Conservation (phyloP, 30 jellyfish, hydroid and myxozoan species). For the Turritopsis rubra region DNA sequence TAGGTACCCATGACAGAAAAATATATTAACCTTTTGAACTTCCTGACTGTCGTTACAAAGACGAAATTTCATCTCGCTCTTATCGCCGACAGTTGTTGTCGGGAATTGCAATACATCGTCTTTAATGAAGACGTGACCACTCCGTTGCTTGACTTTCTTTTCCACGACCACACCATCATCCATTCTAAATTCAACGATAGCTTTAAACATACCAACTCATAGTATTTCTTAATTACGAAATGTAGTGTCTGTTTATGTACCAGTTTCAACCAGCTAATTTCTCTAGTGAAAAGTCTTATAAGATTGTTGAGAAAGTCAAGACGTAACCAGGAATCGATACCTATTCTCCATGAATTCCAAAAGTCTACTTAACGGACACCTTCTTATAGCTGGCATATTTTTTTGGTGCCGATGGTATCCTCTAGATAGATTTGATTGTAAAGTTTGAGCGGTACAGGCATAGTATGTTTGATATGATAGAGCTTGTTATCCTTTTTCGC, state of each 20-base stretch:
- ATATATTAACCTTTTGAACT: slow-evolving; percentile 48
- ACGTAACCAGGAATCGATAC: too few species aligned
- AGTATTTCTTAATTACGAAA: background rate
- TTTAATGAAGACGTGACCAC: slow-evolving; percentile 46
- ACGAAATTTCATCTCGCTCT: slow-evolving; percentile 53
- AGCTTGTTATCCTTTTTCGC: background rate
- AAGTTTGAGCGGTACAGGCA: too few species aligned
- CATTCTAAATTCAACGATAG: background rate
- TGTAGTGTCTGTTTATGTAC: background rate
- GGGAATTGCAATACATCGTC: slow-evolving; percentile 54
- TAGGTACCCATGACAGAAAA: background rate
- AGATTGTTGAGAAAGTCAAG: too few species aligned
- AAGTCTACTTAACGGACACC: too few species aligned
- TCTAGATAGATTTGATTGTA: too few species aligned
- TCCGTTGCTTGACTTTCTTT: background rate
- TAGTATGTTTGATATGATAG: background rate
- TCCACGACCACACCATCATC: background rate
- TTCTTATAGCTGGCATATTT: too few species aligned
- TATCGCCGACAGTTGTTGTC: slow-evolving; percentile 50
- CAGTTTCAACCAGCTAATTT: background rate
- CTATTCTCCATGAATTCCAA: too few species aligned
- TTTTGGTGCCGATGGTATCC: too few species aligned
- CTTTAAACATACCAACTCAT: background rate
- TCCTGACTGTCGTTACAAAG: slow-evolving; percentile 76
- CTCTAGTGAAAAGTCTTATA: too few species aligned